Evolutionary conservation across 2,797 vertebrate species (phyloP), one percentile per base, ranked within the genome.

Genomic region (Rhinatrema bivittatum): DNA sequence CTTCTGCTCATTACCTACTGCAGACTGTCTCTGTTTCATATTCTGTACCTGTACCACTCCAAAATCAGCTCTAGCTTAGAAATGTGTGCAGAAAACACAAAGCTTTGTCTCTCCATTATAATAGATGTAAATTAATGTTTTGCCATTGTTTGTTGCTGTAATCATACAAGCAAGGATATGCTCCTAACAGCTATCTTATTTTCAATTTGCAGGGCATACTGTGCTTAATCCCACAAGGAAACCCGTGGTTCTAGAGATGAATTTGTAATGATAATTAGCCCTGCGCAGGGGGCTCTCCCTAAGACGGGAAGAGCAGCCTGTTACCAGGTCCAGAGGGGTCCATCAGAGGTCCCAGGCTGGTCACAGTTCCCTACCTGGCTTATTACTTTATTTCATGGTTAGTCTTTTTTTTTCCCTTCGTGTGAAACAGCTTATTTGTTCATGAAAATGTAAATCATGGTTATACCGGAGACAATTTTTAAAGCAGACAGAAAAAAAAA

Each of bases 221-320:
- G 62, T 70, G 80, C 62, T 78, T 87, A 86, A 87, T 87, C 86
- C 85, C 82, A 62, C 9, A 72, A 74, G 87, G 66, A 56, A 57
- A 67, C 64, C 76, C 64, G 38, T 70, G 63, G 79, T 70, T 81
- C 76, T 61, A 81, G 80, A 87, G 84, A 80, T 68, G 81, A 84
- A 88, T 88, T 87, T 87, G 57, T 83, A 85, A 86, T 86, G 75
- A 79, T 89, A 89, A 92, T 94, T 89, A 91, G 81, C 74, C 66
- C 43, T 27, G 54, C 12, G 42, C 42, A 43, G 59, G 68, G 73
- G 60, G 60, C 42, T 64, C 42, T 77, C 62, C 48, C 70, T 41
- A 60, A 53, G 74, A 81, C 45, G 70, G 72, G 68, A 71, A 73
- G 60, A 50, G 15, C 14, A 41, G 53, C 23, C 38, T 30, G 23